phyloP scores from a whole-genome alignment of 2,113 vertebrate genomes.

The Todiramphus chloris region DNA sequence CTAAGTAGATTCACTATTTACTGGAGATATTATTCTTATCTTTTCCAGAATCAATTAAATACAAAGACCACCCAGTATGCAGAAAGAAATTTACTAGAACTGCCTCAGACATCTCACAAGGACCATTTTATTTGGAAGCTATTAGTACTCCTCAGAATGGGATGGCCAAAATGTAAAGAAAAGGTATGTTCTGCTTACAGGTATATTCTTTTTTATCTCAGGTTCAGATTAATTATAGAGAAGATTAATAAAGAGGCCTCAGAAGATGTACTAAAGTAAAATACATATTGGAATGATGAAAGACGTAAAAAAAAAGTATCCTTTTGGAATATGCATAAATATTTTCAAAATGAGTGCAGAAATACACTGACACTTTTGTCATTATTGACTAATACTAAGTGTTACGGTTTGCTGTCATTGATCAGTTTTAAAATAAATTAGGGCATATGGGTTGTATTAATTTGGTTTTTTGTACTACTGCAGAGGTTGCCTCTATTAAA shows the following conservation, averaged over 20 bases:
- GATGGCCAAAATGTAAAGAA: not conserved
- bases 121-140: not conserved
- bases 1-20: not conserved
- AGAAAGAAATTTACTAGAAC: not conserved
- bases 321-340: not conserved
- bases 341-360: not conserved
- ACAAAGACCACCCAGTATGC: not conserved
- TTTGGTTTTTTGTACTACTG: not conserved
- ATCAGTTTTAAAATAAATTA: constrained; percentile 6
- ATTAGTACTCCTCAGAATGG: not conserved
- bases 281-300: not conserved
- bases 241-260: not conserved
- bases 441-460: not conserved
- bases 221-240: not conserved
- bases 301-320: not conserved
- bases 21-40: not conserved
- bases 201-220: not conserved
- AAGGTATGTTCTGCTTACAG: not conserved
- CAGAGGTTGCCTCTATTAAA: not conserved
- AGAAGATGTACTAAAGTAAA: not conserved
- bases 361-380: not conserved
- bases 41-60: not conserved
- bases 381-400: not conserved
- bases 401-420: not conserved
- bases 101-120: not conserved